phyloP scores from a whole-genome alignment of 2,113 vertebrate genomes.

The Butorides virescens region DNA sequence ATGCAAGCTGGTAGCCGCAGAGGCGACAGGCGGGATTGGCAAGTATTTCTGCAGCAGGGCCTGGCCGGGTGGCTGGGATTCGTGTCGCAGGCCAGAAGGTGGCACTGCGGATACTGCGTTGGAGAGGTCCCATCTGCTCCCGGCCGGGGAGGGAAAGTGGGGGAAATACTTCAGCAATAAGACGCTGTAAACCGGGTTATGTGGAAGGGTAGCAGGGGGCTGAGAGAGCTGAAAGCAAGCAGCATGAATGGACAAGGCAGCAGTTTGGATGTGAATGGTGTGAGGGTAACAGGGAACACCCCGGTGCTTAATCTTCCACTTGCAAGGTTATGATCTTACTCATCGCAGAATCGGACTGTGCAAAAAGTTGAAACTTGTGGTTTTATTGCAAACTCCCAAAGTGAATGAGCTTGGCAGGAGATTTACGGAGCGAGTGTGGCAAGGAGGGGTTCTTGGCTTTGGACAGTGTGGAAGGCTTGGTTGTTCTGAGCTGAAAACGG shows the following conservation, averaged over 20 bases:
- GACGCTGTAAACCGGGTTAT: background rate
- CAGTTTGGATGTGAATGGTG: background rate
- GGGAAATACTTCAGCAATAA: background rate
- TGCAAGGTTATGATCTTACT: background rate
- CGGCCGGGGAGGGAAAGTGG: background rate
- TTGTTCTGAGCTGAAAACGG: background rate
- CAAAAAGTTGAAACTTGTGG: background rate
- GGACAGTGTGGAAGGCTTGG: background rate
- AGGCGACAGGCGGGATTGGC: background rate
- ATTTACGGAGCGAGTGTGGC: background rate
- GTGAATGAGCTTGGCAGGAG: background rate
- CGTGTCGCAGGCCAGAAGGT: slow-evolving; percentile 68
- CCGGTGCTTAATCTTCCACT: background rate
- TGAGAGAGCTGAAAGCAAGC: background rate
- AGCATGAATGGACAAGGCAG: background rate
- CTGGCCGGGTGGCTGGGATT: background rate
- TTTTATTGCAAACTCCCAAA: background rate
- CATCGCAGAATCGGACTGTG: background rate
- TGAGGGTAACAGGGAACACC: background rate
- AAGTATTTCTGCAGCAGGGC: background rate
- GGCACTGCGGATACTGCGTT: slow-evolving; percentile 74
- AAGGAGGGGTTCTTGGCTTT: background rate
- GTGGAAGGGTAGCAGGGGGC: background rate
- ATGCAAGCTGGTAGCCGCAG: background rate
- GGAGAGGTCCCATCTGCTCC: background rate